Conservation (phyloP, 2,797 vertebrate species). For the Protosalanx chinensis region DNA sequence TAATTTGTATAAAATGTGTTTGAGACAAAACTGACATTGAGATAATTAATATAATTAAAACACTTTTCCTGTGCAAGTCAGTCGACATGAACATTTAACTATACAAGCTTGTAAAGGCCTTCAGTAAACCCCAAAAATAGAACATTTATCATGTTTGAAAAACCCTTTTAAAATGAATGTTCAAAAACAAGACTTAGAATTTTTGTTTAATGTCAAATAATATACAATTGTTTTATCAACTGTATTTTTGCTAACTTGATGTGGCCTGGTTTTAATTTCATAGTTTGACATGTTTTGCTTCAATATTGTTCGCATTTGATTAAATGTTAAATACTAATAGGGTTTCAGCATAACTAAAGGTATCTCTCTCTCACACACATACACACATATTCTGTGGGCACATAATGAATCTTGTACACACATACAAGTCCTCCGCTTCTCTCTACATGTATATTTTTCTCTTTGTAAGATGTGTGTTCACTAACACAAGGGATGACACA, state of each 20-base stretch:
- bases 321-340: no score
- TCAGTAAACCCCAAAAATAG: no score
- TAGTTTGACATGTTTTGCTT: not conserved
- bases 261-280: not conserved
- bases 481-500: not conserved
- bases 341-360: not conserved
- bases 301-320: no score
- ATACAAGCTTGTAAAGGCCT: no score
- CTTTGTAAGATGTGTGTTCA: not conserved
- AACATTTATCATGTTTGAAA: no score
- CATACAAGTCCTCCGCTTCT: not conserved
- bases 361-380: conserved; percentile 9
- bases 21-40: not conserved
- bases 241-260: not conserved
- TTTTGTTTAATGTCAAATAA: not conserved
- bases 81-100: no score
- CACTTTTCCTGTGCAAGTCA: no score
- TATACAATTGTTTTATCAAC: not conserved
- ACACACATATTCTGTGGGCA: not conserved
- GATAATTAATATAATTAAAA: no score
- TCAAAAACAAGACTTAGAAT: not conserved
- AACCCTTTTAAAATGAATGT: not conserved
- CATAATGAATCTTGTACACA: not conserved
- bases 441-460: not conserved
- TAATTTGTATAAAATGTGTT: not conserved